Evolutionary conservation across 2,797 vertebrate genomes (phyloP).

Genomic region (Trichosurus vulpecula): DNA sequence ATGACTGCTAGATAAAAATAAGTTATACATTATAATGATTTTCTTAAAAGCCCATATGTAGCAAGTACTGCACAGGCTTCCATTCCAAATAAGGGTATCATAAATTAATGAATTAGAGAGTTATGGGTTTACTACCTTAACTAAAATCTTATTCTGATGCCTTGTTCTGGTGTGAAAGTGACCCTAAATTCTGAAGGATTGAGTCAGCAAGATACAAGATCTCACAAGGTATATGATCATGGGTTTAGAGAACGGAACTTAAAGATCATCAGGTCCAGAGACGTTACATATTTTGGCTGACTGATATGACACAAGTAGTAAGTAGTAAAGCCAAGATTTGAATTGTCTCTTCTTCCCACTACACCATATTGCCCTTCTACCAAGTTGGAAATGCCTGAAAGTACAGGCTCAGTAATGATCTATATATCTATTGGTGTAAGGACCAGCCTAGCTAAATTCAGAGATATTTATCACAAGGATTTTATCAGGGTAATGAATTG

Average conservation of each 20-base stretch:
- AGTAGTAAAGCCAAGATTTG: not conserved
- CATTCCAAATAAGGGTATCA: not conserved
- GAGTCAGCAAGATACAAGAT: not conserved
- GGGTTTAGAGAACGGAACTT: not conserved
- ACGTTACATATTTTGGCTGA: not conserved
- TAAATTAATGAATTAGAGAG: not conserved
- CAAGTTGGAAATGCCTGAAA: not conserved
- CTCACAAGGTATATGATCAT: not conserved
- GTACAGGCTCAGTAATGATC: not conserved
- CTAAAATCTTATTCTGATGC: not conserved
- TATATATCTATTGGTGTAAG: not conserved
- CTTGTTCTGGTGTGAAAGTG: not conserved
- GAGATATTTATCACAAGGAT: no score
- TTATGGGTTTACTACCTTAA: not conserved
- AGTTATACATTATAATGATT: not conserved
- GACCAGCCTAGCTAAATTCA: not conserved
- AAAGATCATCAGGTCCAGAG: not conserved
- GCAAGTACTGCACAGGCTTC: not conserved
- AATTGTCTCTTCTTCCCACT: no score
- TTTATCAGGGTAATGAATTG: no score
- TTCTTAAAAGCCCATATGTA: not conserved
- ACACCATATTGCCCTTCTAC: not conserved
- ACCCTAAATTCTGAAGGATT: not conserved
- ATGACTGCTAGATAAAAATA: no score
- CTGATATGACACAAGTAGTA: not conserved